Base-by-base conservation (phyloP, 1,140 invertebrate genomes). In the Caerostris extrusa region DNA sequence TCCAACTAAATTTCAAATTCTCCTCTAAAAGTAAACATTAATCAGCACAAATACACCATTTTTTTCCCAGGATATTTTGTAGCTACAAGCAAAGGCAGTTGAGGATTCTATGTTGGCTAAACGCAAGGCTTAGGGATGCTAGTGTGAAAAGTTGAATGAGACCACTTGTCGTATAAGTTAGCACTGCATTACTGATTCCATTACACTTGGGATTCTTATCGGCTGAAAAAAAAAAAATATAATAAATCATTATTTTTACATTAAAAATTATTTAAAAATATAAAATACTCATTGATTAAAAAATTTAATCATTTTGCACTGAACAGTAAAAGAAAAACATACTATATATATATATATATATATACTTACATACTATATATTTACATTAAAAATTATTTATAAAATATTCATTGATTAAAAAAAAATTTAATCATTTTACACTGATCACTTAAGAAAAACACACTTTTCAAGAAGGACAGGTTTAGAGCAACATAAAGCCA, bases 201-300 rank as follows among this genome's bases (percentile, higher is more conserved):
- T 81, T 85, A 57, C 81, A 85, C 19, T 92, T 83, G 71, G 90
- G 90, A 57, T 92, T 92, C 58, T 92, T 81, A 19, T 92, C 58
- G 50, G 90, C 90, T 92, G 82, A 19, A 92, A 92, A 85, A 77
- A 77, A 5, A 77, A 77, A 12, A 53, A 12, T 0, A 50, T 7
- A 14, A 10, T 64, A 1, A 64, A 14, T 64, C 34, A 34, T 34
- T 34, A 34, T 34, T 1, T 34, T 34, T 34, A 34, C 34, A 34
- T 34, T 34, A 34, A 34, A 34, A 34, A 34, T 34, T 34, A 34
- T 34, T 34, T 34, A 34, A 34, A n/a, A 34, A 34, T 2, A 34
- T 34, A 34, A 34, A 34, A 34, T 34, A 1, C 0, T 34, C 34
- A 34, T 34, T 34, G 2, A 34, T 34, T n/a, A n/a, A 34, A 34